These are phyloP conservation scores for Ophioderma brevispina DNA, from an alignment of 35 echinoderm and acorn worm genomes.

Conservation along the genomic window DNA sequence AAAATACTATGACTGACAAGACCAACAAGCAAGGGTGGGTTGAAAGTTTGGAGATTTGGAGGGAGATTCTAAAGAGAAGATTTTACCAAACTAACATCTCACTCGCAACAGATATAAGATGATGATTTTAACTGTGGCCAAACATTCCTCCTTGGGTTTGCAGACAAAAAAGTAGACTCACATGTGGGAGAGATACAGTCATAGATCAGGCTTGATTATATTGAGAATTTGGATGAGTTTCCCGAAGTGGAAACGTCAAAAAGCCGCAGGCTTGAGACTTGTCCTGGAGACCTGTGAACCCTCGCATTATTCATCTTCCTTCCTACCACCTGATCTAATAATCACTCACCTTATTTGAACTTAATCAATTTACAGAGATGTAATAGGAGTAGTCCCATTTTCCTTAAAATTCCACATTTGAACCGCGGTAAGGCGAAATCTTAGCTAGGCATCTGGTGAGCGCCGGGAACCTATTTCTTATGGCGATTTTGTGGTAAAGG, in stretches of 20 bases:
- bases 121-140: neutral
- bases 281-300: neutral
- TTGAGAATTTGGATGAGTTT: neutral
- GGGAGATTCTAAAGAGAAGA: neutral
- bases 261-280: neutral
- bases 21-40: too few relatives aligned
- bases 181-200: neutral
- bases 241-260: neutral
- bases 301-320: neutral
- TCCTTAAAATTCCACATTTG: too few relatives aligned
- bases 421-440: too few relatives aligned
- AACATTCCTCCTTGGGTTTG: neutral
- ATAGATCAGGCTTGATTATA: neutral
- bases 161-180: neutral
- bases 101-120: neutral
- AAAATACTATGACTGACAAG: too few relatives aligned
- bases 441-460: too few relatives aligned
- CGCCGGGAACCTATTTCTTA: too few relatives aligned
- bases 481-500: too few relatives aligned
- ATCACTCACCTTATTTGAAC: neutral
- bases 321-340: neutral
- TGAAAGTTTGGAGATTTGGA: neutral
- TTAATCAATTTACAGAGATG: neutral
- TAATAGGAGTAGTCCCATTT: too few relatives aligned
- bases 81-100: neutral